Evolutionary conservation across 1,140 invertebrate genomes (phyloP).

Genomic region (Apis dorsata): DNA sequence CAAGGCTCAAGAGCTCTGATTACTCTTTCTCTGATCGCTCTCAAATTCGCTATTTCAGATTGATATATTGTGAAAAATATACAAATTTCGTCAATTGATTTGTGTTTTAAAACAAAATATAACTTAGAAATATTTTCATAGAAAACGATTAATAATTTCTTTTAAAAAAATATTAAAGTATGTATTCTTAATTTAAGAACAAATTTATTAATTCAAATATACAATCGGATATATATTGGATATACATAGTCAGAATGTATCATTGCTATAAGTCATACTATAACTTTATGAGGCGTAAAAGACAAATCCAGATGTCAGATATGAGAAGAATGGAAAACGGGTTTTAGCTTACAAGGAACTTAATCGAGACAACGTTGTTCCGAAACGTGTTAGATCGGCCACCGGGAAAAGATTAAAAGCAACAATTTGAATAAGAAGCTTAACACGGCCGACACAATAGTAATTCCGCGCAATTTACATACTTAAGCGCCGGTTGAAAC

Average conservation of each 20-base stretch:
- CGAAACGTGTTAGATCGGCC: constrained; percentile 19
- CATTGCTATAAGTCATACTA: background rate
- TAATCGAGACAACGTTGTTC: constrained; percentile 34
- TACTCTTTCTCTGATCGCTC: background rate
- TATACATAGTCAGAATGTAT: background rate
- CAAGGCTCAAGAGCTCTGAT: background rate
- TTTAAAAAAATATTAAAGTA: background rate
- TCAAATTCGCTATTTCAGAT: background rate
- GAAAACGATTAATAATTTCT: too few species aligned
- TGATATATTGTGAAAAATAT: background rate
- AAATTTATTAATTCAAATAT: background rate
- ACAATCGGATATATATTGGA: background rate
- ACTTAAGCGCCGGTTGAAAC: constrained; percentile 47
- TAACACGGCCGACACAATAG: constrained; percentile 39
- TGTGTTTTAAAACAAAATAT: too few species aligned
- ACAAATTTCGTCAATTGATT: background rate
- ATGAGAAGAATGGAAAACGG: background rate
- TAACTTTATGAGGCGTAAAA: background rate
- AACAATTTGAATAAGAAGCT: constrained; percentile 51
- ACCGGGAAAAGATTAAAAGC: constrained; percentile 45
- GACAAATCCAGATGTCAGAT: constrained; percentile 8
- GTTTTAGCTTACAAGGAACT: constrained; percentile 13
- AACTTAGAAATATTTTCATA: too few species aligned
- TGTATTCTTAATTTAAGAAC: background rate
- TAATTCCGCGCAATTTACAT: constrained; percentile 49